Evolutionary conservation across 2,797 vertebrate genomes (phyloP).

Genomic region (Diceros bicornis): DNA sequence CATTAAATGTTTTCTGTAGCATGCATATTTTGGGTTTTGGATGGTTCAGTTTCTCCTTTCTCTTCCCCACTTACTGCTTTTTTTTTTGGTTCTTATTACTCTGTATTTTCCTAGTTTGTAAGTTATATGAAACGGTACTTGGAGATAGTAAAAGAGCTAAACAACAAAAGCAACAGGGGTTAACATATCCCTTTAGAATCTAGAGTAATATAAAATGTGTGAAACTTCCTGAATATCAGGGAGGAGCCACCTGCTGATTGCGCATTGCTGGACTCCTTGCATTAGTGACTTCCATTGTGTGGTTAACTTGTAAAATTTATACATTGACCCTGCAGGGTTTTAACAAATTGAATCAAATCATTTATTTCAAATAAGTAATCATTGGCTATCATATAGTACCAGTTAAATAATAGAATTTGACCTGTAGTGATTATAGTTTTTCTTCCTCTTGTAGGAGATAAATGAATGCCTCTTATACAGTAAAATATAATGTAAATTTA

Average conservation of each 20-base stretch:
- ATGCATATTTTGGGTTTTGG: conserved; percentile 5
- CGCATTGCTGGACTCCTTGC: not conserved
- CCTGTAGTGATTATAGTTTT: conserved; percentile 41
- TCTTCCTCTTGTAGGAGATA: conserved; percentile 17
- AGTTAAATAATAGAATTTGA: conserved; percentile 49
- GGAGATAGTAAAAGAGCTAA: not conserved
- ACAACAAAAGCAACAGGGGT: conserved; percentile 30
- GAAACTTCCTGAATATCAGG: not conserved
- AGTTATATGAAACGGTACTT: conserved; percentile 9
- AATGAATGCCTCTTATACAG: conserved; percentile 19
- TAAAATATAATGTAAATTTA: conserved; percentile 47
- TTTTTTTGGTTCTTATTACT: not conserved
- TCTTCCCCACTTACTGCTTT: not conserved
- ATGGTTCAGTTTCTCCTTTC: not conserved
- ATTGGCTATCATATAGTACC: not conserved
- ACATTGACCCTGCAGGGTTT: not conserved
- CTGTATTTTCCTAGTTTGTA: not conserved
- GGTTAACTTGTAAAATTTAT: conserved; percentile 58
- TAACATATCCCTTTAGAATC: not conserved
- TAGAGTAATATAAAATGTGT: not conserved
- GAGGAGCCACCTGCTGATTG: not conserved
- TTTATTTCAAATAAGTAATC: conserved; percentile 53
- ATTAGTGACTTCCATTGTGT: not conserved
- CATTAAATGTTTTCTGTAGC: conserved; percentile 1
- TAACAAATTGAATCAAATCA: conserved; percentile 7